phyloP scores from a whole-genome alignment of 2,113 vertebrate genomes.

The Chloropsis hardwickii region DNA sequence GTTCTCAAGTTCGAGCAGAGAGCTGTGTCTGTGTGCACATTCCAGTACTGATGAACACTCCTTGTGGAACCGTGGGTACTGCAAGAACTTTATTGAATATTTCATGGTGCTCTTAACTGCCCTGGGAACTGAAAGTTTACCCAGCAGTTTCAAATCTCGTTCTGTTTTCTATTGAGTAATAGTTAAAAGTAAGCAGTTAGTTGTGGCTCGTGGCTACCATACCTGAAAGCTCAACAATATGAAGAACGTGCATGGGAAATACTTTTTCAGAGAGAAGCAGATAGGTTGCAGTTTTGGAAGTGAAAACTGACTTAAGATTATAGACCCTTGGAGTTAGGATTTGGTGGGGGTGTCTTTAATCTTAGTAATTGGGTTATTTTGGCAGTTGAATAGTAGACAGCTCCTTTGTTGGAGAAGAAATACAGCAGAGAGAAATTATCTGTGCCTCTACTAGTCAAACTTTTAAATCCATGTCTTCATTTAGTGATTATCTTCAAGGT shows the following conservation, averaged over 20 bases:
- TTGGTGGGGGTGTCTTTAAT: background rate
- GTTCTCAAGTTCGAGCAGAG: background rate
- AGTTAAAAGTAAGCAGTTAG: background rate
- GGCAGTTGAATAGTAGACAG: background rate
- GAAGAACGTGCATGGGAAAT: background rate
- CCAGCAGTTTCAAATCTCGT: background rate
- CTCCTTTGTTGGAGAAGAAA: background rate
- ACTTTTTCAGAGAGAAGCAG: background rate
- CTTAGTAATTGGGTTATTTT: background rate
- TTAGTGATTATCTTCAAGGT: background rate
- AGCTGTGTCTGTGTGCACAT: background rate
- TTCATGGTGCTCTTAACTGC: background rate
- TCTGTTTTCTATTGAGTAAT: background rate
- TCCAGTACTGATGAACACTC: background rate
- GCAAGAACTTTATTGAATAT: background rate
- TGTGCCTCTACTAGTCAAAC: background rate
- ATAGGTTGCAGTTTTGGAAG: background rate
- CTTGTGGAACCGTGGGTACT: background rate
- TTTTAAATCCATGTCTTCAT: background rate
- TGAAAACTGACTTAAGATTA: background rate
- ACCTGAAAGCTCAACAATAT: background rate
- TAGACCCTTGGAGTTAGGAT: background rate
- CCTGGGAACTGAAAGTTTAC: background rate
- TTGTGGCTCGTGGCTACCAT: background rate
- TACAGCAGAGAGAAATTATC: background rate